These are phyloP conservation scores for Centropyge bicolor DNA, from an alignment of 2,797 vertebrate genomes.

Conservation along the genomic window DNA sequence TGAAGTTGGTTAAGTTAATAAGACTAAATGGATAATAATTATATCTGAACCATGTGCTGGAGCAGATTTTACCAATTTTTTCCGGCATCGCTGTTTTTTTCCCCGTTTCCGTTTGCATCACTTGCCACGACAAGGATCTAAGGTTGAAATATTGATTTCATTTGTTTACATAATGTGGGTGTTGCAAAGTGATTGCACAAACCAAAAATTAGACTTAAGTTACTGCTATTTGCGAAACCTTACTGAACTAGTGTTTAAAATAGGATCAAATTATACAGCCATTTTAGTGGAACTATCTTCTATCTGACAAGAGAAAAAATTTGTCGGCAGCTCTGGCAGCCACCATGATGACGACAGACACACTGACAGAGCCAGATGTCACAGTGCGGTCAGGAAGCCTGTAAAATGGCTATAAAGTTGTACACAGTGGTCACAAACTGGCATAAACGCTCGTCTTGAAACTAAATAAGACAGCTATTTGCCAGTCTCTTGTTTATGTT, in stretches of 20 bases:
- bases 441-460: slow-evolving; percentile 6
- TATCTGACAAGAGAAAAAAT: slow-evolving; percentile 1
- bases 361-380: slow-evolving; percentile 45
- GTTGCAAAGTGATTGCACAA: neutral
- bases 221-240: neutral
- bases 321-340: slow-evolving; percentile 24
- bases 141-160: neutral
- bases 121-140: neutral
- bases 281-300: neutral
- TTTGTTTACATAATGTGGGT: slow-evolving; percentile 1
- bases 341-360: slow-evolving; percentile 39
- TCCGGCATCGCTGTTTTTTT: neutral
- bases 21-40: neutral
- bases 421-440: slow-evolving; percentile 41
- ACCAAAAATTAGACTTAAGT: neutral
- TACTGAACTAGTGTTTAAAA: neutral
- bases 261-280: neutral
- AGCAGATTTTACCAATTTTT: neutral
- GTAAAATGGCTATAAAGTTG: slow-evolving; percentile 57
- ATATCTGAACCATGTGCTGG: neutral
- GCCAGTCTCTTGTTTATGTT: slow-evolving; percentile 26
- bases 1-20: neutral
- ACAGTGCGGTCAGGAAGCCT: slow-evolving; percentile 50
- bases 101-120: neutral
- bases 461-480: slow-evolving; percentile 26